These are phyloP conservation scores for Seriola rivoliana DNA, from an alignment of 2,113 vertebrate species.

Conservation along the genomic window DNA sequence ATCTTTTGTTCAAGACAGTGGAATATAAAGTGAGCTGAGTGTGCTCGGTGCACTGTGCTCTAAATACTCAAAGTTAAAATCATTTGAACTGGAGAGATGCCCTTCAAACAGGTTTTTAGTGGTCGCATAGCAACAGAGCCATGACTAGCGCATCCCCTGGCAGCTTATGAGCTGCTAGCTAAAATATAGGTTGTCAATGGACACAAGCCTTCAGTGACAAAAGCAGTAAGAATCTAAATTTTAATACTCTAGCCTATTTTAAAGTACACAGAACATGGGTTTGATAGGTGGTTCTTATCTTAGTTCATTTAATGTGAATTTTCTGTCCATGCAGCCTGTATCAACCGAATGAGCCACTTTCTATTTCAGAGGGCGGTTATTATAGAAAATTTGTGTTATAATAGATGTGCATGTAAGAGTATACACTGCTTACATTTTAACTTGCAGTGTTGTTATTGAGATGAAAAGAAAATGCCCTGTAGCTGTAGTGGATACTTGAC, in stretches of 20 bases:
- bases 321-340: slow-evolving; percentile 45
- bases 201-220: slow-evolving; percentile 59
- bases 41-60: slow-evolving; percentile 17
- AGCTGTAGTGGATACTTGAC: slow-evolving; percentile 50
- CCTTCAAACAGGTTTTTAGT: slow-evolving; percentile 63
- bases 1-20: slow-evolving; percentile 44
- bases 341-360: slow-evolving; percentile 48
- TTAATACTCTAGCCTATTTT: slow-evolving; percentile 59
- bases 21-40: slow-evolving; percentile 38
- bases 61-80: slow-evolving; percentile 62
- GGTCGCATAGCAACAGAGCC: slow-evolving; percentile 76
- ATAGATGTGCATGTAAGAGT: background rate
- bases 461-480: slow-evolving; percentile 46
- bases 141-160: slow-evolving; percentile 47
- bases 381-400: background rate
- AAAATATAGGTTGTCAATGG: slow-evolving; percentile 61
- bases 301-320: slow-evolving; percentile 59
- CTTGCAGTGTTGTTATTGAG: slow-evolving; percentile 32
- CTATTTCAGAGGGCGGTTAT: slow-evolving; percentile 14
- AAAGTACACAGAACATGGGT: slow-evolving; percentile 41
- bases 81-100: slow-evolving; percentile 61
- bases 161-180: slow-evolving; percentile 54
- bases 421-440: slow-evolving; percentile 27
- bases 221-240: slow-evolving; percentile 50
- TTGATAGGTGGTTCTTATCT: slow-evolving; percentile 49